Evolutionary conservation across 2,113 vertebrate genomes (phyloP), one percentile per base, ranked within the genome.

Genomic region (Rhineura floridana): DNA sequence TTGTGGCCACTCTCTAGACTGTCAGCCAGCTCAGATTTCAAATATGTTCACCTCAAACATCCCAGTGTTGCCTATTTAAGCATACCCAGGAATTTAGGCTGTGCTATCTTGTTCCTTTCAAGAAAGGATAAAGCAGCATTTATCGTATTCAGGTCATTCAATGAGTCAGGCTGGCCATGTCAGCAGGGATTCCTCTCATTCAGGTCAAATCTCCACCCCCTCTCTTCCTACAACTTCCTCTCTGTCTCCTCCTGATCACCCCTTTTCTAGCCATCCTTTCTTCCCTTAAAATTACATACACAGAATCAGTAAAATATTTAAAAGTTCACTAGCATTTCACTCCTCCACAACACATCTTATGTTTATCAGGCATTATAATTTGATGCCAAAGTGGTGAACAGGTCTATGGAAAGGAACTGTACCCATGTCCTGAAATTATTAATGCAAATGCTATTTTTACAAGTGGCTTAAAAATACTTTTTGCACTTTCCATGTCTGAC

Each of bases 91-190:
- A 97, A 97, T 98, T 97, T 97, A 97, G 97, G 96, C 97, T 63
- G 93, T 44, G 91, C 96, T 98, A 97, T 97, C 97, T 97, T 92
- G 95, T 97, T 98, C 97, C 96, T 97, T 97, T 98, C 96, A 97
- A 95, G 94, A 95, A 88, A 93, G 96, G 95, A 98, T 97, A 99
- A 98, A 98, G 98, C 97, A 30, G 95, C 95, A 95, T 98, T 98
- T 98, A 98, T 98, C 95, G 97, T 97, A 98, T 98, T 98, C 97
- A 97, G 96, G 95, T 96, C 93, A 95, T 98, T 99, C 98, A 99
- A 97, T 98, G 97, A 97, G 97, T 97, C 96, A 96, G 97, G 97
- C 97, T 92, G 94, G 96, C 95, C 89, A 63, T 91, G 96, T 96
- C 96, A 96, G 97, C 88, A 59, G 95, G 98, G 97, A 97, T 96